phyloP scores from a whole-genome alignment of 2,888 invertebrate species.

The Drosophila longiperda region DNA sequence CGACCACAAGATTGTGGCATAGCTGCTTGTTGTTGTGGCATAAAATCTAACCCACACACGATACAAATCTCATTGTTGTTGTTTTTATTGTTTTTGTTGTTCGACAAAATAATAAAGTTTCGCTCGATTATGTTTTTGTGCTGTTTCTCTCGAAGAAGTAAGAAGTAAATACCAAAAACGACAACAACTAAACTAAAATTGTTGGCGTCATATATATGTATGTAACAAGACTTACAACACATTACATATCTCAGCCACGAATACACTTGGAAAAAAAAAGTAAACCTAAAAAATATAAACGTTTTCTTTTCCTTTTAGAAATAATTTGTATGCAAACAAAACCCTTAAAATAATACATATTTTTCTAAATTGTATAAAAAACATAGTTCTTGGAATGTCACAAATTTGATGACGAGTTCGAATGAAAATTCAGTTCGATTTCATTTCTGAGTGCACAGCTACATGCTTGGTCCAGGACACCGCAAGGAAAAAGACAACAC shows the following conservation, averaged over 20 bases:
- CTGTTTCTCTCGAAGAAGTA: constrained; percentile 25
- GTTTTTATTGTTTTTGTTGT: constrained; percentile 45
- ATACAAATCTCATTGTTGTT: constrained; percentile 9
- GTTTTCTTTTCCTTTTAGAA: background rate
- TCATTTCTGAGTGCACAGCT: background rate
- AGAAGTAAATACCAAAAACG: constrained; percentile 71
- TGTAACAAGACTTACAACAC: constrained; percentile 69
- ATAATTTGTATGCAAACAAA: background rate
- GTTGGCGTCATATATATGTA: constrained; percentile 51
- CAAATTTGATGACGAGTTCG: too few relatives aligned
- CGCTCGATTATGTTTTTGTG: constrained; percentile 75
- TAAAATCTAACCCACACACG: constrained; percentile 52
- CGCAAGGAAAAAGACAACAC: constrained; percentile 32
- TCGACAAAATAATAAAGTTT: constrained; percentile 77
- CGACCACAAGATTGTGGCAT: constrained; percentile 36
- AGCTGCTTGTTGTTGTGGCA: constrained; percentile 12
- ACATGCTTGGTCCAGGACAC: constrained; percentile 37
- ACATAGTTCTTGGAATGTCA: background rate
- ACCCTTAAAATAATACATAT: background rate
- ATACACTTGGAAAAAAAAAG: background rate
- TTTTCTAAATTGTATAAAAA: background rate
- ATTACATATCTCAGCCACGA: constrained; percentile 59
- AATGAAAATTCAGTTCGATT: background rate
- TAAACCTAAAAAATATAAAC: fast-evolving
- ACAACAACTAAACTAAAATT: constrained; percentile 77